Evolutionary conservation across 2,113 vertebrate species (phyloP).

Genomic region (Thunnus thynnus): DNA sequence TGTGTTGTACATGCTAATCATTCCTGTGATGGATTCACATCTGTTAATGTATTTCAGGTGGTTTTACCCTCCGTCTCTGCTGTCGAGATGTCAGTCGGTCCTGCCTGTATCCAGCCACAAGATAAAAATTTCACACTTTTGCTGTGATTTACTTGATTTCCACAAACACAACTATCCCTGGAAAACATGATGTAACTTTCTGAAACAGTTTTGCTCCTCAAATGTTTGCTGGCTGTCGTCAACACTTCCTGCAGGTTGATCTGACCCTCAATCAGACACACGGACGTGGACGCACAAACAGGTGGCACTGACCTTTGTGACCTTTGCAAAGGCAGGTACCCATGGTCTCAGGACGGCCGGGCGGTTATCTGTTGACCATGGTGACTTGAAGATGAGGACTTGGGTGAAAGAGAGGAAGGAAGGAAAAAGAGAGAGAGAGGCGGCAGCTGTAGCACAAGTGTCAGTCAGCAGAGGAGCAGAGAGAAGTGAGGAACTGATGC

Average conservation of each 20-base stretch:
- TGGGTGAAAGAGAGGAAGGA: slow-evolving; percentile 11
- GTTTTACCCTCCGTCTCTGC: slow-evolving; percentile 2
- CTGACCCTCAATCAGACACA: slow-evolving; percentile 24
- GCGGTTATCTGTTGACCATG: slow-evolving; percentile 87
- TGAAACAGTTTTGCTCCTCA: background rate
- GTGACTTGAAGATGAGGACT: slow-evolving; percentile 47
- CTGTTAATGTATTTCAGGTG: background rate
- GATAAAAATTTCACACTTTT: slow-evolving; percentile 8
- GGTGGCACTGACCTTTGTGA: slow-evolving; percentile 87
- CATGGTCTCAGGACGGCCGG: slow-evolving; percentile 79
- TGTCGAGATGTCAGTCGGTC: background rate
- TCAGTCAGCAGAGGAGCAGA: slow-evolving; percentile 44
- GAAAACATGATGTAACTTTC: slow-evolving; percentile 34
- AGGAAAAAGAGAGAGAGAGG: slow-evolving; percentile 7
- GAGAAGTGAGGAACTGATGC: slow-evolving; percentile 52
- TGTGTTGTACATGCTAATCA: background rate
- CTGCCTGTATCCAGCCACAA: background rate
- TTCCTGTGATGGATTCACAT: background rate
- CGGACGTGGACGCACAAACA: slow-evolving; percentile 39
- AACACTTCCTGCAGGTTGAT: slow-evolving; percentile 4
- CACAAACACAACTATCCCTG: background rate
- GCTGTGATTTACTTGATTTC: background rate
- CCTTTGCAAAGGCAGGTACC: slow-evolving; percentile 87
- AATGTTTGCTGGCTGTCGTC: background rate
- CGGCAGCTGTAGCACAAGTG: slow-evolving; percentile 20